Percentiles rank a stretch among this genome's conserved stretches.
Evolutionary conservation across 2,888 invertebrate species (phyloP).

Genomic region (Pycnomerus fuliginosus): DNA sequence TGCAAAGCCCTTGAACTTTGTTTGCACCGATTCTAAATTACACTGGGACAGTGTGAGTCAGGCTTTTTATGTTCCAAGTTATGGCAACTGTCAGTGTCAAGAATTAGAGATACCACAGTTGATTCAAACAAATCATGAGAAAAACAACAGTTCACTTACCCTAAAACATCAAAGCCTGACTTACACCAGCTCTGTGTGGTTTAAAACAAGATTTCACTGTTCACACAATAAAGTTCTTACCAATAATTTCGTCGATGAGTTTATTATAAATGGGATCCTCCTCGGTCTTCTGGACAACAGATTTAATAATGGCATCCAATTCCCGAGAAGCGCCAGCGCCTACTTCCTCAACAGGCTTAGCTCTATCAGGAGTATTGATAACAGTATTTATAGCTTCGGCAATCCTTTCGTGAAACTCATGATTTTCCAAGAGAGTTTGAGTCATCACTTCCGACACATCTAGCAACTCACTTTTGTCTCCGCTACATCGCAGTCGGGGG

Average conservation of each 20-base stretch:
- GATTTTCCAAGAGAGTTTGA: slow-evolving; percentile 54
- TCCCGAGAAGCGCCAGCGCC: slow-evolving; percentile 36
- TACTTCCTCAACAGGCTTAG: slow-evolving; percentile 2
- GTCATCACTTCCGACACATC: slow-evolving; percentile 45
- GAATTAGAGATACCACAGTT: too few species aligned
- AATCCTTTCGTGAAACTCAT: slow-evolving; percentile 57
- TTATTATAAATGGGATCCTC: slow-evolving; percentile 56
- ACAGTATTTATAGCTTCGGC: slow-evolving; percentile 58
- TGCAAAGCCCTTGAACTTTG: too few species aligned
- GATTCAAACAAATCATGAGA: too few species aligned
- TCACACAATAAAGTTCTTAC: too few species aligned
- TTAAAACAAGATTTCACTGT: too few species aligned
- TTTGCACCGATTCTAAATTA: too few species aligned
- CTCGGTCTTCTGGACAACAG: slow-evolving; percentile 55
- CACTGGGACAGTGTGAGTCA: too few species aligned
- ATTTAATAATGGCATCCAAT: slow-evolving; percentile 54
- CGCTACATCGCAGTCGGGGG: background rate
- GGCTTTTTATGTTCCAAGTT: too few species aligned
- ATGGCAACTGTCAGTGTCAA: too few species aligned
- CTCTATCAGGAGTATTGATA: slow-evolving; percentile 35
- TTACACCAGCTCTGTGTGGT: too few species aligned
- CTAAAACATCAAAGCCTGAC: too few species aligned
- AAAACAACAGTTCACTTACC: too few species aligned
- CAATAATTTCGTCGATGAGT: slow-evolving; percentile 54
- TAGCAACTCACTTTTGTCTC: slow-evolving; percentile 5